Percentiles rank a stretch among this genome's conserved stretches.
phyloP scores from a whole-genome alignment of 2,113 vertebrate genomes.

The Pampusana beccarii region DNA sequence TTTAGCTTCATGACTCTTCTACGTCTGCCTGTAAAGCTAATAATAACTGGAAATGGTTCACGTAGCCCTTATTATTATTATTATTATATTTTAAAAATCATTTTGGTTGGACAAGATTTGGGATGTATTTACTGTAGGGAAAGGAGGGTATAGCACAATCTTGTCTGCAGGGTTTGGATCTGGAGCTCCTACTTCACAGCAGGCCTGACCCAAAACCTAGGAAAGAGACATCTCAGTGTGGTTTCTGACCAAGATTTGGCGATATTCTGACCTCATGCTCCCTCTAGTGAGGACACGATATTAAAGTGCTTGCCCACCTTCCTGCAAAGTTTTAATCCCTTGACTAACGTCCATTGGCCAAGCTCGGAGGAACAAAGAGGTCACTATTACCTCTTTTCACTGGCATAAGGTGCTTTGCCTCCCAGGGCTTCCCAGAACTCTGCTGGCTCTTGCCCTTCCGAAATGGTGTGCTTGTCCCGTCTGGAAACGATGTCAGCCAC shows the following conservation, averaged over 20 bases:
- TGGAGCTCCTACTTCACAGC: not conserved
- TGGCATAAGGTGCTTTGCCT: slow-evolving; percentile 87
- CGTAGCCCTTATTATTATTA: not conserved
- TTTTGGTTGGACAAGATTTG: not conserved
- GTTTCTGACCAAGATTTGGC: not conserved
- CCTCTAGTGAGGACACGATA: not conserved
- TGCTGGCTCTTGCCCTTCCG: slow-evolving; percentile 89
- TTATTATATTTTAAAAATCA: too few species aligned
- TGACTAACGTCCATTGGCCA: not conserved
- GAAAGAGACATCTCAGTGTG: not conserved
- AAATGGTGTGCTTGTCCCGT: slow-evolving; percentile 84
- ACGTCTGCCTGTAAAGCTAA: not conserved
- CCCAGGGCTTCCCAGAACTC: slow-evolving; percentile 90
- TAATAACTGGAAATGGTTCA: not conserved
- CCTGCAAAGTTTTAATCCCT: not conserved
- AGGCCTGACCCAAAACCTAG: not conserved
- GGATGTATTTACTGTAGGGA: not conserved
- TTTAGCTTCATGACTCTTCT: not conserved
- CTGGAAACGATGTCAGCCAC: slow-evolving; percentile 83
- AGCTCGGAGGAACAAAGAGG: not conserved
- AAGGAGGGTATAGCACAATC: not conserved
- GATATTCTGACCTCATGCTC: accelerated
- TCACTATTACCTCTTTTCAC: slow-evolving; percentile 82
- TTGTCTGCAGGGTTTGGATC: not conserved
- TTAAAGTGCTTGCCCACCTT: not conserved